A percentile compares a stretch with the other conserved stretches of the same genome.
Conservation (phyloP, 2,113 vertebrate species). For the Centrocercus urophasianus region DNA sequence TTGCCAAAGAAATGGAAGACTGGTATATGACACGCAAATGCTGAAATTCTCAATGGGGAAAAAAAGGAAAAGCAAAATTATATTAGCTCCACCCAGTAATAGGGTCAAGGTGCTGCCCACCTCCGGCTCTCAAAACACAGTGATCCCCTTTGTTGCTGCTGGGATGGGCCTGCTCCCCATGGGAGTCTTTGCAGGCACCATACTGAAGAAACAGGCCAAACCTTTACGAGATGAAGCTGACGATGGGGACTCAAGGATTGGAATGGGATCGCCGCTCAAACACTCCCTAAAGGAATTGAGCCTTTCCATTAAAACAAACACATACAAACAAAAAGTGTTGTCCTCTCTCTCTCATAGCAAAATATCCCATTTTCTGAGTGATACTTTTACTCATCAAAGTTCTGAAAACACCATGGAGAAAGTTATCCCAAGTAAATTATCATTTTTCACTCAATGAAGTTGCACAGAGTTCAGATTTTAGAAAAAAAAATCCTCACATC, state of each 20-base stretch:
- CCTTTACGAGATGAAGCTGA: not conserved
- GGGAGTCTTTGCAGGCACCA: not conserved
- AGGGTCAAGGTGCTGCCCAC: not conserved
- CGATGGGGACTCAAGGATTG: not conserved
- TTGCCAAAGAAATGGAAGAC: not conserved
- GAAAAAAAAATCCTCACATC: not conserved
- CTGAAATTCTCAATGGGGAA: accelerated
- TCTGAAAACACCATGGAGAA: not conserved
- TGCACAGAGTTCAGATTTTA: not conserved
- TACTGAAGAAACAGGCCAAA: not conserved
- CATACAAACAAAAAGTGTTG: not conserved
- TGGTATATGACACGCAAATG: accelerated
- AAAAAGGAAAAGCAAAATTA: not conserved
- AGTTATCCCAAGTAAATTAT: not conserved
- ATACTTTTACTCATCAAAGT: not conserved
- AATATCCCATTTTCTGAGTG: not conserved
- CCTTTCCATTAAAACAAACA: not conserved
- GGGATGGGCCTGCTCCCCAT: not conserved
- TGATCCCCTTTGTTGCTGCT: accelerated
- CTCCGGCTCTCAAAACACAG: not conserved
- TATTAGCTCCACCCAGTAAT: not conserved
- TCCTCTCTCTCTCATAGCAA: not conserved
- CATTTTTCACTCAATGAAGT: not conserved
- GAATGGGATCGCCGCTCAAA: not conserved
- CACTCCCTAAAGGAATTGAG: not conserved